These are phyloP conservation scores for Mycalesis mineus DNA, from an alignment of 2,888 invertebrate genomes.

Conservation along the genomic window DNA sequence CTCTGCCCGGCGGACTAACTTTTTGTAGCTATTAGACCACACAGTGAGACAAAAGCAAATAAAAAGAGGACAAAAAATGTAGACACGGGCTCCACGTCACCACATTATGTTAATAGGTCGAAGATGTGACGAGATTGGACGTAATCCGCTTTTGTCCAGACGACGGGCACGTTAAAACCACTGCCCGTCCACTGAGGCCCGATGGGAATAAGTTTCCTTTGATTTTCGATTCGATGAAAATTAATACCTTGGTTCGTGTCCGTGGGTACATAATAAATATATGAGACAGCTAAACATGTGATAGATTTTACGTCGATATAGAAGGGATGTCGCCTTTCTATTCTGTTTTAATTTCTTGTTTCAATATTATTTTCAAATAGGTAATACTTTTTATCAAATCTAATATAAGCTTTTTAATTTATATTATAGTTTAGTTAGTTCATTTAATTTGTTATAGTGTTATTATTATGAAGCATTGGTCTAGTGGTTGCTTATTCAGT, in stretches of 20 bases:
- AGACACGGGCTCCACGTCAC: conserved; percentile 58
- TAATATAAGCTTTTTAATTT: too few relatives aligned
- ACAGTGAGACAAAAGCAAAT: conserved; percentile 48
- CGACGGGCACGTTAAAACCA: conserved; percentile 60
- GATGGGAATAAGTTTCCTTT: conserved; percentile 60
- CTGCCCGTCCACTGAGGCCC: conserved; percentile 39
- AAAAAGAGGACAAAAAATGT: conserved; percentile 47
- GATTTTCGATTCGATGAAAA: conserved; percentile 70
- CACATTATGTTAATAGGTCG: conserved; percentile 69
- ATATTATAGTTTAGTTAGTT: too few relatives aligned
- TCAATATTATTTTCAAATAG: too few relatives aligned
- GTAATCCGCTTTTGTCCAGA: conserved; percentile 74
- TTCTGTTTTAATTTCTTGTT: too few relatives aligned
- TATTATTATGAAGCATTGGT: too few relatives aligned
- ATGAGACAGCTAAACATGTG: conserved; percentile 8
- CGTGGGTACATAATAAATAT: conserved; percentile 56
- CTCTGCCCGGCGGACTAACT: not conserved
- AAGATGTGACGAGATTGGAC: conserved; percentile 68
- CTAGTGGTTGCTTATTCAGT: too few relatives aligned
- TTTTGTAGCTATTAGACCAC: conserved; percentile 44
- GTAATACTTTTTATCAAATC: too few relatives aligned
- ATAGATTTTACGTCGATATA: not conserved
- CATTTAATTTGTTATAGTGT: too few relatives aligned
- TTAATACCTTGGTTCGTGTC: conserved; percentile 50
- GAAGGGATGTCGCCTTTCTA: not conserved